Evolutionary conservation across 2,888 invertebrate genomes (phyloP), one percentile per base, ranked within the genome.

Genomic region (Plagodis pulveraria): DNA sequence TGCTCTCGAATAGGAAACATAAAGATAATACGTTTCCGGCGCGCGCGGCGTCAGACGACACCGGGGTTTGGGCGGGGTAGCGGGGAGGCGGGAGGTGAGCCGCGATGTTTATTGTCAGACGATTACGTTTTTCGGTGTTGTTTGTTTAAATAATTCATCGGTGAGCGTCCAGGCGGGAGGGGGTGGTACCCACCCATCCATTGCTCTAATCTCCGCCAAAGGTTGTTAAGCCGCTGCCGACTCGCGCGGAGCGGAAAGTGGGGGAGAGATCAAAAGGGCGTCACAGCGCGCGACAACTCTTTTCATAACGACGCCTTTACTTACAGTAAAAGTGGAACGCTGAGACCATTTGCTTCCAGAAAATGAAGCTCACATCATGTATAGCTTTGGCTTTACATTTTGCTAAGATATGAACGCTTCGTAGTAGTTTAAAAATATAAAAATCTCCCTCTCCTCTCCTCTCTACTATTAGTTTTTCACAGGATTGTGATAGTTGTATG

Each of bases 201-300:
- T 41, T 9, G 45, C 41, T 22, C 51, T 62, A 58, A 62, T 55
- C 57, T 58, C 55, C 62, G 55, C 49, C 54, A 51, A 55, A 48
- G 51, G 57, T 51, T 61, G 53, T 33, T 62, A 62, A 62, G 51
- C 57, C 58, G 32, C 33, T 12, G 45, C 53, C 36, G 34, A 8
- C 38, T 45, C 51, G 52, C 22, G 40, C 8, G 46, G 11, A 32
- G 45, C 32, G 46, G 11, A 10, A n/a, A 7, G 41, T n/a, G 34
- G 33, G 12, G n/a, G 34, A 22, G n/a, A 32, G 6, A n/a, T n/a
- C 5, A 34, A n/a, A 34, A 5, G 34, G 34, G 46, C n/a, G 46
- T 11, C 46, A 10, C 32, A 10, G 38, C 48, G 35, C 35, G 36
- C 38, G 40, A 32, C n/a, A 40, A 8, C 32, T 34, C 54, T 54